A percentile compares a stretch with the other conserved stretches of the same genome.
Conservation (phyloP, 2,797 vertebrate species). For the Muraenolepis orangiensis region DNA sequence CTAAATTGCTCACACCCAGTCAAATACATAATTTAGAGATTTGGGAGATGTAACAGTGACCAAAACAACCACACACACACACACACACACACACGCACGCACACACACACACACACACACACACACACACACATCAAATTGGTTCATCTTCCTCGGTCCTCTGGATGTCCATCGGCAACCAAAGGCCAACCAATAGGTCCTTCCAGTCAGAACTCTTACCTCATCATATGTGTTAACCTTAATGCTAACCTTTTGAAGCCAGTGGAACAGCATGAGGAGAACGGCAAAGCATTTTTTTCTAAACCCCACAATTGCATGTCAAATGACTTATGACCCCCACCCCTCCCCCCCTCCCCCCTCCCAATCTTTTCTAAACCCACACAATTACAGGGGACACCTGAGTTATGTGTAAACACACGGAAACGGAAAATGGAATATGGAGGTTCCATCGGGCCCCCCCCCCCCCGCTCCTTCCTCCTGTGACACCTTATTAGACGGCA, state of each 20-base stretch:
- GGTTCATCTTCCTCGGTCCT: not conserved
- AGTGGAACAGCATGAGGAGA: not conserved
- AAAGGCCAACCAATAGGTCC: not conserved
- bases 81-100: not conserved
- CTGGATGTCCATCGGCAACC: not conserved
- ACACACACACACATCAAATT: not conserved
- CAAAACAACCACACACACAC: not conserved
- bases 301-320: not conserved
- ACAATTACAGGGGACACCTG: not conserved
- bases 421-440: not conserved
- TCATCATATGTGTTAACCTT: not conserved
- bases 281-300: not conserved
- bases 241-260: not conserved
- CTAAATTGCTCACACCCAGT: slow-evolving; percentile 58
- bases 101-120: not conserved
- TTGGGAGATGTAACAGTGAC: not conserved
- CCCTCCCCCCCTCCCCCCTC: no score
- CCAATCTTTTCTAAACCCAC: not conserved
- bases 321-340: not conserved
- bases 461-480: not conserved
- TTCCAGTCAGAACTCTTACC: not conserved
- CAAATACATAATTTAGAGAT: slow-evolving; percentile 63
- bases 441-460: not conserved
- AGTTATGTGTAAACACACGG: not conserved
- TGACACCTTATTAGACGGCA: not conserved